Evolutionary conservation across 2,888 invertebrate genomes (phyloP), one percentile per base, ranked within the genome.

Genomic region (Metellina segmentata): DNA sequence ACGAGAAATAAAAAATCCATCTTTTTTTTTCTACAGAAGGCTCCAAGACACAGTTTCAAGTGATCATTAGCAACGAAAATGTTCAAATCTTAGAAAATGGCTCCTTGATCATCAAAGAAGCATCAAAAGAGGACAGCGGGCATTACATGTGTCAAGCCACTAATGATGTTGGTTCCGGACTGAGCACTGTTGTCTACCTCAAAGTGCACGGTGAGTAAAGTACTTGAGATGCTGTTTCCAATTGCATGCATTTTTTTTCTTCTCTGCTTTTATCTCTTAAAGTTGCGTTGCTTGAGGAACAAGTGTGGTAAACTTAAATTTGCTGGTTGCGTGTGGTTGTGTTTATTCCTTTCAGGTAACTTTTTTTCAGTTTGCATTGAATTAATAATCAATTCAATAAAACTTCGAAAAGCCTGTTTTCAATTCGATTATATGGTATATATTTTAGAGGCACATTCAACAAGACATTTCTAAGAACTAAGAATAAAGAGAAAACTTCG

Each of bases 41-140:
- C 13, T 85, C 92, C 19, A 92, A 92, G 82, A 92, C 81, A 49
- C 86, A 77, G 89, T 94, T 93, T 93, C 93, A 93, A 89, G 93
- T 93, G 69, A 94, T 94, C 78, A 93, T 93, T 81, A 93, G 93
- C 85, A 93, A 92, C 89, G 93, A 94, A 53, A 93, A 93, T 86
- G 92, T 93, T 78, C 93, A 94, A 90, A 93, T 93, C 70, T 89
- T 93, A 70, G 93, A 94, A 85, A 94, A 94, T 85, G 93, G 93
- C 52, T 93, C 93, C 19, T 86, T 94, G 75, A 91, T 92, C 70
- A 93, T 94, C 82, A 93, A 93, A 91, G 93, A 93, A 71, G 93
- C 92, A 79, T 89, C 92, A 9, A 89, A 93, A 81, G 89, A 93
- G 20, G 94, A 94, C 83, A 89, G 85, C 49, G 93, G 93, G 11